phyloP scores from a whole-genome alignment of 2,888 invertebrate species.

The Cosmopolites sordidus region DNA sequence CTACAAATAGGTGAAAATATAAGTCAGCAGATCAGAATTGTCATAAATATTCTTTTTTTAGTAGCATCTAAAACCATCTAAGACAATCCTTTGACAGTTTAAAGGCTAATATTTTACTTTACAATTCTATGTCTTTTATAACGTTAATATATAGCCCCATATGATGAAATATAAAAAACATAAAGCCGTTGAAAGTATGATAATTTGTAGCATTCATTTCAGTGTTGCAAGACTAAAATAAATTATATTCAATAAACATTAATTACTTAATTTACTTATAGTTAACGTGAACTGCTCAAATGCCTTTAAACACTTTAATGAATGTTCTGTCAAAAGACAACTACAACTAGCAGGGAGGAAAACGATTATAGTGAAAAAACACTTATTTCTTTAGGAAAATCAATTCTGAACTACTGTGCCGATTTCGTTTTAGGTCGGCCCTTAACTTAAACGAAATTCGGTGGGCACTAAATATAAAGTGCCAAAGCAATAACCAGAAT shows the following conservation, averaged over 20 bases:
- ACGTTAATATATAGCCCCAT: not conserved
- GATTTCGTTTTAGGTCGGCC: slow-evolving; percentile 46
- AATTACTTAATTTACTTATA: too few relatives aligned
- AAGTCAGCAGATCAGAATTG: slow-evolving; percentile 48
- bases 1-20: slow-evolving; percentile 36
- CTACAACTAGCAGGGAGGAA: slow-evolving; percentile 10
- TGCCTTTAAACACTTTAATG: not conserved
- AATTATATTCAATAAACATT: too few relatives aligned
- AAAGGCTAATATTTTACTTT: not conserved
- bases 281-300: too few relatives aligned
- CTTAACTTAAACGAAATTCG: slow-evolving; percentile 45
- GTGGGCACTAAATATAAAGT: slow-evolving; percentile 42
- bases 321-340: slow-evolving; percentile 13
- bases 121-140: not conserved
- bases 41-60: slow-evolving; percentile 29
- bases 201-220: not conserved
- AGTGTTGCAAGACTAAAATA: not conserved
- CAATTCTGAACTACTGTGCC: slow-evolving; percentile 49
- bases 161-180: not conserved
- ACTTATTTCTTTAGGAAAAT: slow-evolving; percentile 27
- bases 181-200: not conserved
- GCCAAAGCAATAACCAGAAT: slow-evolving; percentile 47
- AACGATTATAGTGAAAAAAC: slow-evolving; percentile 15
- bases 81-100: slow-evolving; percentile 1
- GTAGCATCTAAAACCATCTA: slow-evolving; percentile 18